These are phyloP conservation scores for Pristionchus exspectatus DNA, from an alignment of 2,888 invertebrate genomes.

Conservation along the genomic window DNA sequence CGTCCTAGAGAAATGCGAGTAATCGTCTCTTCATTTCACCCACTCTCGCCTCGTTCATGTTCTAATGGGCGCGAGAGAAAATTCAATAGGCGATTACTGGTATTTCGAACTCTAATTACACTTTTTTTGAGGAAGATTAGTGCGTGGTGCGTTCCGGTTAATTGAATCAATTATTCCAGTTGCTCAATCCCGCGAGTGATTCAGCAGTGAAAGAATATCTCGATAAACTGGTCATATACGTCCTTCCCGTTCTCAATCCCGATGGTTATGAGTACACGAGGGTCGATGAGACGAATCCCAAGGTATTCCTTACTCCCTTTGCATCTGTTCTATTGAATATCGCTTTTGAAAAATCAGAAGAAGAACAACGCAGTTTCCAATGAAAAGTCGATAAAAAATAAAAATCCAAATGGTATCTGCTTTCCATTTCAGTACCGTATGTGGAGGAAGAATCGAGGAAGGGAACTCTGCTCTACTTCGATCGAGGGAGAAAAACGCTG, in stretches of 20 bases:
- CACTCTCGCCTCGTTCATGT: background rate
- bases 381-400: background rate
- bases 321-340: background rate
- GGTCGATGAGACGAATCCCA: constrained; percentile 73
- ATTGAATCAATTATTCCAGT: constrained; percentile 5
- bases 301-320: constrained; percentile 58
- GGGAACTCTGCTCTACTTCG: constrained; percentile 63
- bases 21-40: background rate
- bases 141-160: too few species aligned
- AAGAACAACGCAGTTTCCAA: background rate
- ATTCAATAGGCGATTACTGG: too few species aligned
- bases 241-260: constrained; percentile 76
- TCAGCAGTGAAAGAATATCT: constrained; percentile 60
- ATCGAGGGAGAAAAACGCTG: constrained; percentile 69
- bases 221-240: constrained; percentile 71
- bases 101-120: background rate
- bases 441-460: constrained; percentile 76
- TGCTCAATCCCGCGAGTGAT: background rate
- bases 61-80: too few species aligned
- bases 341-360: too few species aligned
- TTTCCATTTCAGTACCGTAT: constrained; percentile 66
- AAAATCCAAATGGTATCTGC: too few species aligned
- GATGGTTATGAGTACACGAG: constrained; percentile 78
- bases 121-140: too few species aligned
- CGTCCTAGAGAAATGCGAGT: background rate